A percentile compares a stretch with the other conserved stretches of the same genome.
These are phyloP conservation scores for Gymnopithys bicolor DNA, from an alignment of 2,797 vertebrate species.

Conservation along the genomic window DNA sequence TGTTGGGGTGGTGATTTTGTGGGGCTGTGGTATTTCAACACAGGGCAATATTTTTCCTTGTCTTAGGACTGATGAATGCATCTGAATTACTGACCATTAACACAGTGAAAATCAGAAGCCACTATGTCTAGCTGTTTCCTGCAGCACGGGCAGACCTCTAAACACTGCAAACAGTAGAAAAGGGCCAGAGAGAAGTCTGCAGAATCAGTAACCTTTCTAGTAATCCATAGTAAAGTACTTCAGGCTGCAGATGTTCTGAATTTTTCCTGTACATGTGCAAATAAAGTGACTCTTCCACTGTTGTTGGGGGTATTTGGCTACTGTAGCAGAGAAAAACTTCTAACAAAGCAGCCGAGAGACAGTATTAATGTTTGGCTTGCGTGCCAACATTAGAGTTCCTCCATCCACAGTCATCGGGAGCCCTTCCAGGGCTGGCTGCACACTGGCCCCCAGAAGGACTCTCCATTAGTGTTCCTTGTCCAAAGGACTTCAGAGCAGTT, in stretches of 20 bases:
- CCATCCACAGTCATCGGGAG: accelerated
- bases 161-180: background rate
- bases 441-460: background rate
- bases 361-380: background rate
- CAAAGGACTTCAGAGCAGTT: slow-evolving; percentile 24
- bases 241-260: background rate
- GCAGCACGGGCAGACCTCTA: background rate
- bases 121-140: background rate
- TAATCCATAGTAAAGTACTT: background rate
- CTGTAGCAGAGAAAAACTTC: background rate
- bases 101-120: background rate
- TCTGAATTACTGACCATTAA: background rate
- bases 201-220: background rate
- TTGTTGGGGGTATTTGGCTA: background rate
- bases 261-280: background rate
- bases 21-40: background rate
- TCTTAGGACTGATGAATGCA: background rate
- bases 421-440: background rate
- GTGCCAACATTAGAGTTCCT: background rate
- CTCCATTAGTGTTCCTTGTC: background rate
- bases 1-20: background rate
- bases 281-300: background rate
- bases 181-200: background rate
- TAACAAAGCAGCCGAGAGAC: background rate
- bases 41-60: background rate